Evolutionary conservation across 1,140 invertebrate species (phyloP).

Genomic region (Neodiprion virginianus): DNA sequence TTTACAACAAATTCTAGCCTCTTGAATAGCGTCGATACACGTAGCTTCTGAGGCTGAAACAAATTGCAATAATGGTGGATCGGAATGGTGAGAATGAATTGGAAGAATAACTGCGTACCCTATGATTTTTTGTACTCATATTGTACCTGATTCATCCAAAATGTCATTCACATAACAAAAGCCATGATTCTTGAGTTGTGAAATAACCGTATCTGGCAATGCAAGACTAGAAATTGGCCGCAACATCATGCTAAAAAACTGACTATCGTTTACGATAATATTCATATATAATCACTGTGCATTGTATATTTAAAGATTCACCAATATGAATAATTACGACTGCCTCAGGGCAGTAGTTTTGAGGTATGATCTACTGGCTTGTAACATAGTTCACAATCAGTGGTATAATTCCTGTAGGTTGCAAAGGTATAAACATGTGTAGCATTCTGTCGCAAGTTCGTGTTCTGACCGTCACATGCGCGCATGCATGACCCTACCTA

Average conservation of each 20-base stretch:
- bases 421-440: no score
- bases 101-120: constrained; percentile 19
- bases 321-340: no score
- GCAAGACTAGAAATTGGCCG: constrained; percentile 34
- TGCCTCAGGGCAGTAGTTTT: no score
- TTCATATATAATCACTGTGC: no score
- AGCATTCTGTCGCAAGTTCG: no score
- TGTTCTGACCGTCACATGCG: no score
- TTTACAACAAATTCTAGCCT: neutral
- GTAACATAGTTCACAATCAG: no score
- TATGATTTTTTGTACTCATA: constrained; percentile 4
- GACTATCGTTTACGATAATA: no score
- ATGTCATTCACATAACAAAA: constrained; percentile 39
- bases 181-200: constrained; percentile 33
- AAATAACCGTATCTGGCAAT: constrained; percentile 24
- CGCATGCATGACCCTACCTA: no score
- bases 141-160: constrained; percentile 29
- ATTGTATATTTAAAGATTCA: no score
- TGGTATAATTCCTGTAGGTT: no score
- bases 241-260: constrained; percentile 28
- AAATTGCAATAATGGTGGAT: neutral
- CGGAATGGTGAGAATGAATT: neutral
- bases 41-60: constrained; percentile 6
- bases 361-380: no score
- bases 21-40: constrained; percentile 1